These are phyloP conservation scores for Agrochola litura DNA, from an alignment of 2,888 invertebrate genomes.

Conservation along the genomic window DNA sequence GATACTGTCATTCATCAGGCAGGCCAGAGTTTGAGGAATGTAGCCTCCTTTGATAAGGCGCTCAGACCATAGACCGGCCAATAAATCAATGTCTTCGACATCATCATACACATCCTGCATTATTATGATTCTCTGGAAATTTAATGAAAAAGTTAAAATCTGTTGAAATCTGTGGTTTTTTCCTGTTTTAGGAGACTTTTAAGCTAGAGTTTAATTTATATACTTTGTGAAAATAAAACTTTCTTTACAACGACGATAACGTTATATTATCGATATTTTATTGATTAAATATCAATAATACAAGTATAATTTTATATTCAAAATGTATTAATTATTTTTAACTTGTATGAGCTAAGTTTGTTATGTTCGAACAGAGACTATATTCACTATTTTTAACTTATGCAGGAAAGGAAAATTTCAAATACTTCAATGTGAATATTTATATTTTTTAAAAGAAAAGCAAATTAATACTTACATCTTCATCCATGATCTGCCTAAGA, in stretches of 20 bases:
- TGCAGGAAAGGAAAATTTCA: not conserved
- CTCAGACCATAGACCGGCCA: conserved; percentile 96
- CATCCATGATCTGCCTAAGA: not conserved
- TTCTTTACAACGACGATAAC: not conserved
- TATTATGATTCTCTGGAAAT: conserved; percentile 68
- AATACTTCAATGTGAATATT: not conserved
- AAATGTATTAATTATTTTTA: no score
- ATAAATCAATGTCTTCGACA: conserved; percentile 95
- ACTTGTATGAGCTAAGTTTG: not conserved
- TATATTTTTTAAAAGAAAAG: not conserved
- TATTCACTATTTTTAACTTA: not conserved
- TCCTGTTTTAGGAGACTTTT: not conserved
- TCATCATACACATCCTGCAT: conserved; percentile 80
- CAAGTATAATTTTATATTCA: no score
- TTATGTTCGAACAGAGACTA: not conserved
- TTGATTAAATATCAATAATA: not conserved
- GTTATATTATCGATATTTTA: not conserved
- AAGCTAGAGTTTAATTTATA: not conserved
- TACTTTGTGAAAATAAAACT: not conserved
- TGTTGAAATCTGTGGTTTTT: not conserved
- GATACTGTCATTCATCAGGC: conserved; percentile 95
- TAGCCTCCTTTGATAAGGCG: conserved; percentile 94
- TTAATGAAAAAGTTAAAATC: not conserved
- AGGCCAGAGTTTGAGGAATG: conserved; percentile 96
- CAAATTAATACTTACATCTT: conserved; percentile 2